These are phyloP conservation scores for Himantopus leucocephalus DNA, from an alignment of 2,113 vertebrate genomes.

Conservation along the genomic window DNA sequence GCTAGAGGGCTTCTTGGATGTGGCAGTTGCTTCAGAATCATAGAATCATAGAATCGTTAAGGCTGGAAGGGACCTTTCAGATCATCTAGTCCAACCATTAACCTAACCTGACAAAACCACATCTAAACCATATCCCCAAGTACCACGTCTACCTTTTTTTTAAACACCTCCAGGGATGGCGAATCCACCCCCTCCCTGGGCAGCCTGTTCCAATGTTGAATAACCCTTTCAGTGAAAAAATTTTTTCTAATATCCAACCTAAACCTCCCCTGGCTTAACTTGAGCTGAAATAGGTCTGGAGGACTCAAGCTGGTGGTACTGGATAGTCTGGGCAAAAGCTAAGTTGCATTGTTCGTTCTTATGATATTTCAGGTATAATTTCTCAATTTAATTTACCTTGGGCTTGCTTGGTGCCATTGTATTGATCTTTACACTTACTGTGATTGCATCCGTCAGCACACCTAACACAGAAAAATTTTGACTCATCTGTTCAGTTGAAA, in stretches of 20 bases:
- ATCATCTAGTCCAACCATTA: too few species aligned
- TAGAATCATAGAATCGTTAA: too few species aligned
- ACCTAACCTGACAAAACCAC: too few species aligned
- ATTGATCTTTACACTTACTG: background rate
- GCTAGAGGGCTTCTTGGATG: background rate
- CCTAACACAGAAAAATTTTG: background rate
- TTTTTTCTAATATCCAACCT: too few species aligned
- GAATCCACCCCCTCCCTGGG: too few species aligned
- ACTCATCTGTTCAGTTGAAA: background rate
- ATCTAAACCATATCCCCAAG: too few species aligned
- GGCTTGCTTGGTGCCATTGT: background rate
- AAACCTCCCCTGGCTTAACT: too few species aligned
- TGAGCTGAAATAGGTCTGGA: background rate
- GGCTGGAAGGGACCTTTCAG: too few species aligned
- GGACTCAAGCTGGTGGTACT: background rate
- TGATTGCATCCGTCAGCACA: background rate
- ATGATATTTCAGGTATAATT: background rate
- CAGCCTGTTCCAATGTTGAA: too few species aligned
- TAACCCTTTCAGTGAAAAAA: too few species aligned
- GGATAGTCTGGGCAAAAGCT: background rate
- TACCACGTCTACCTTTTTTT: too few species aligned
- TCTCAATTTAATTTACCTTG: background rate
- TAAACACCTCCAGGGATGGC: too few species aligned
- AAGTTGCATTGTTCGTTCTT: background rate
- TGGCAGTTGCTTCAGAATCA: background rate